A percentile compares a stretch with the other conserved stretches of the same genome.
Evolutionary conservation across 2,888 invertebrate species (phyloP).

Genomic region (Acholoe squamosa): DNA sequence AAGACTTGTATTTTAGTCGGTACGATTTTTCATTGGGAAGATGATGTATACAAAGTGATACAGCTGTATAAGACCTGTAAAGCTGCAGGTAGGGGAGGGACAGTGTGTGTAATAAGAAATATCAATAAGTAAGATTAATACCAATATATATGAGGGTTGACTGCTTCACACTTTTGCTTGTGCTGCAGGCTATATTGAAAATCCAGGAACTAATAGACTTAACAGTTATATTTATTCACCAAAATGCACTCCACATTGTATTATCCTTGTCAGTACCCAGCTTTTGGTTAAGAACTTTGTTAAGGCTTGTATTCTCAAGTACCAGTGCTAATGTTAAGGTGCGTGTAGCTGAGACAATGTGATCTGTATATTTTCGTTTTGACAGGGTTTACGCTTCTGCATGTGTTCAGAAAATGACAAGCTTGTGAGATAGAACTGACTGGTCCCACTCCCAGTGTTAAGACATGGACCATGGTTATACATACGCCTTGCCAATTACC

Average conservation of each 20-base stretch:
- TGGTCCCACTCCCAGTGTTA: no score
- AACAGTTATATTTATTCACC: conserved; percentile 6
- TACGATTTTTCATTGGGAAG: no score
- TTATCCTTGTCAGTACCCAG: background rate
- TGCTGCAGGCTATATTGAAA: background rate
- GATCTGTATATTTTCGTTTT: background rate
- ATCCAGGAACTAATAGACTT: background rate
- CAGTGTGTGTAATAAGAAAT: background rate
- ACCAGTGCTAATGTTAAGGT: background rate
- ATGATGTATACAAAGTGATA: no score
- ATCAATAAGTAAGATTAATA: background rate
- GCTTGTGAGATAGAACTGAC: no score
- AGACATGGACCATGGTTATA: no score
- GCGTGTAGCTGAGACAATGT: background rate
- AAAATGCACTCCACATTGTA: conserved; percentile 13
- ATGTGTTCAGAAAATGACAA: background rate
- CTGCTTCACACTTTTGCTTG: conserved; percentile 19
- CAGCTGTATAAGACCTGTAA: no score
- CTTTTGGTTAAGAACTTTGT: background rate
- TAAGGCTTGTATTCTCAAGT: background rate
- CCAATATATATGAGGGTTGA: background rate
- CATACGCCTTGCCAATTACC: no score
- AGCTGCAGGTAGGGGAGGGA: no score
- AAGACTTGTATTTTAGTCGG: no score
- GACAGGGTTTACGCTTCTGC: background rate